Base-by-base conservation (phyloP, 2,888 invertebrate genomes). In the Napeogenes sylphis region DNA sequence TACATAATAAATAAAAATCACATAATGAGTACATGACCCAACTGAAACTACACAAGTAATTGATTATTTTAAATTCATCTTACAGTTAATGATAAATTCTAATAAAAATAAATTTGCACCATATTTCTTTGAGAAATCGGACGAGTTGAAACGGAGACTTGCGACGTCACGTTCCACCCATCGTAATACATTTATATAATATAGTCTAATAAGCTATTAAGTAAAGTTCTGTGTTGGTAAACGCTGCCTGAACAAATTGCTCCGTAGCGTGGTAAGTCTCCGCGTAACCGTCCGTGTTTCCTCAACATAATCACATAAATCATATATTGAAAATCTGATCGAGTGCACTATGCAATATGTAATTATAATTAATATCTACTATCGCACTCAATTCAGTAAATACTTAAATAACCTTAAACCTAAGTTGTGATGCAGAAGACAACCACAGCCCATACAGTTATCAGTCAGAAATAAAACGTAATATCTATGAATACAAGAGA, bases 351-450 rank as follows among this genome's bases (percentile, higher is more conserved):
- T 21, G 33, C 30, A 35, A 32, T 38, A 38, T n/a, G 38, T 58
- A 6, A 21, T 35, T 10, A 13, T 58, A 38, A 42, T 8, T 51
- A 13, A 4, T 51, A 4, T 10, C 12, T 47, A 51, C 12, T 30
- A 10, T 45, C 45, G 54, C 42, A 12, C 30, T 54, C 38, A 54
- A 54, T 13, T 45, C 53, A 33, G 46, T 56, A 47, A 53, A 57
- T 53, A 61, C 57, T 62, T 55, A 35, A 35, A 56, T 32, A 55
- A 35, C 35, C 45, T 56, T 55, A 66, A 4, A 51, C 21, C 51
- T 51, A 61, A 74, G 78, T 82, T 84, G 82, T 85, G 83, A 85
- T 85, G 81, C 78, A 78, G 76, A 79, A 80, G 79, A 79, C 77
- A 82, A 81, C 83, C 84, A 85, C 84, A 85, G 84, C 82, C 80